A percentile compares a stretch with the other conserved stretches of the same genome.
Evolutionary conservation across 2,888 invertebrate species (phyloP).

Genomic region (Acanthopleura granulata): DNA sequence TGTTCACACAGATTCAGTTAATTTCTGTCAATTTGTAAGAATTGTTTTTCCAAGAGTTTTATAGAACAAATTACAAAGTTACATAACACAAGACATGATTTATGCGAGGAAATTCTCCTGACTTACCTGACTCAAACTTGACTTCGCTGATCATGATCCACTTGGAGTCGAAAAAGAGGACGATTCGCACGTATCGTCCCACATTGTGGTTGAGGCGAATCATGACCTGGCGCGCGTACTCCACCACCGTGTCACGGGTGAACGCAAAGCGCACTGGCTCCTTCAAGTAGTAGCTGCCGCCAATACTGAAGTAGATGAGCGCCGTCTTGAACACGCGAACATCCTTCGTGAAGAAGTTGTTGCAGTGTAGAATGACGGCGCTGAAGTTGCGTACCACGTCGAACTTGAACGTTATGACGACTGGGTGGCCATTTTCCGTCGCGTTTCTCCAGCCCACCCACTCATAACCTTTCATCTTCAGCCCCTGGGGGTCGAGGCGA

Average conservation of each 20-base stretch:
- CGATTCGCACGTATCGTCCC: conserved; percentile 82
- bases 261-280: conserved; percentile 78
- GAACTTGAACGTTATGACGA: conserved; percentile 83
- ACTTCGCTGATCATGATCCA: conserved; percentile 94
- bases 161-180: conserved; percentile 82
- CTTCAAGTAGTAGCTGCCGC: conserved; percentile 82
- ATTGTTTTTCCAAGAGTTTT: no score
- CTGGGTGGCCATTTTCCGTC: conserved; percentile 71
- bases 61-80: no score
- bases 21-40: no score
- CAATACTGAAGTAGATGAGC: conserved; percentile 81
- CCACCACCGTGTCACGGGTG: conserved; percentile 83
- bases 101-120: no score
- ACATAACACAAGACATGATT: no score
- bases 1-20: no score
- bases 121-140: conserved; percentile 84
- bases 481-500: conserved; percentile 76
- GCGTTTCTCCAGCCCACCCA: conserved; percentile 89
- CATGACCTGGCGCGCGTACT: conserved; percentile 84
- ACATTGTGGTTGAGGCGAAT: conserved; percentile 86
- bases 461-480: conserved; percentile 78
- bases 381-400: conserved; percentile 89
- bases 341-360: conserved; percentile 87
- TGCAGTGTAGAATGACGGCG: conserved; percentile 84
- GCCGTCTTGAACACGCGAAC: conserved; percentile 89